Conservation (phyloP, 2,113 vertebrate genomes). For the Phalacrocorax carbo region DNA sequence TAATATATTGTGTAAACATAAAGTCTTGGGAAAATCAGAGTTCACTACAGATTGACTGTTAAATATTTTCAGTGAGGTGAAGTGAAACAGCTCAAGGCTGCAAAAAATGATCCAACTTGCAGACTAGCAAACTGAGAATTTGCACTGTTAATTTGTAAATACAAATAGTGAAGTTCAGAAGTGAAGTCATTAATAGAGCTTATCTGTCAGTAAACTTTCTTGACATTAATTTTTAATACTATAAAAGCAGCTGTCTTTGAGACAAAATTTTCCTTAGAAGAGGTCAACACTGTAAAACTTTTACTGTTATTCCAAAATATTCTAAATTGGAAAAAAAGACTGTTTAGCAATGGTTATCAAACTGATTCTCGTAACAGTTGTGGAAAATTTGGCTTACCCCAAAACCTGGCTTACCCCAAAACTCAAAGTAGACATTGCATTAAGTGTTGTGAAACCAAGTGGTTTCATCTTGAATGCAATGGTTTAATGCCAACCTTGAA, state of each 20-base stretch:
- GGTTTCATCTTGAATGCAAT: neutral
- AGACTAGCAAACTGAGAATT: conserved; percentile 33
- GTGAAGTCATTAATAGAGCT: neutral
- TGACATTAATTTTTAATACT: neutral
- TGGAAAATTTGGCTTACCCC: neutral
- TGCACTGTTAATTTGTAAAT: conserved; percentile 11
- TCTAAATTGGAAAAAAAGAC: neutral
- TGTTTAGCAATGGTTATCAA: neutral
- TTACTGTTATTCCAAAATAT: neutral
- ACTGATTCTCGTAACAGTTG: neutral
- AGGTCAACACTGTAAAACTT: neutral
- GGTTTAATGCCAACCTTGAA: neutral
- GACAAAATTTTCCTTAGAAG: neutral
- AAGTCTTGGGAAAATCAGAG: neutral
- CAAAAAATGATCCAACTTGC: neutral
- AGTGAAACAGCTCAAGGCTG: conserved; percentile 13
- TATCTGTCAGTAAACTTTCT: neutral
- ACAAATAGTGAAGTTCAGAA: conserved; percentile 22
- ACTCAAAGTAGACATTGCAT: neutral
- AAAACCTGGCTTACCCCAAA: neutral
- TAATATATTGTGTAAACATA: neutral
- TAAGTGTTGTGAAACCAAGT: neutral
- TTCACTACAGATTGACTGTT: neutral
- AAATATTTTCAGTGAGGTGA: conserved; percentile 10
- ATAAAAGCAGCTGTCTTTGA: neutral